phyloP scores from a whole-genome alignment of 2,888 invertebrate genomes.

The Hirtodrosophila histrioides region DNA sequence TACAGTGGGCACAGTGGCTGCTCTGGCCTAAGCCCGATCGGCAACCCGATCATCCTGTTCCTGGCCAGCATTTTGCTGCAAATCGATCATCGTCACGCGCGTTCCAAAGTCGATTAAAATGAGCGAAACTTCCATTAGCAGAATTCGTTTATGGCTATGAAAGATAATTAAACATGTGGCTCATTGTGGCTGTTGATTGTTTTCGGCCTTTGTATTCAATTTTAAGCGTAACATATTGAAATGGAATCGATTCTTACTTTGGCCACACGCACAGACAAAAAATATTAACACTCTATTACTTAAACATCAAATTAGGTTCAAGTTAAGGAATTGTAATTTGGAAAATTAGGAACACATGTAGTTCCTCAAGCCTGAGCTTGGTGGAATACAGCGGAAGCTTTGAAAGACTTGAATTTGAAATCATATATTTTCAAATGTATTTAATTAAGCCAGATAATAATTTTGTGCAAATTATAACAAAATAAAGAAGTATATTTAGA shows the following conservation, averaged over 20 bases:
- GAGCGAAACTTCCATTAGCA: conserved; percentile 65
- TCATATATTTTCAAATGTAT: too few species aligned
- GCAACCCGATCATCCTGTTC: conserved; percentile 47
- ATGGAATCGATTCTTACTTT: conserved; percentile 10
- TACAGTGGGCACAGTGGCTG: neutral
- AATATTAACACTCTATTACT: conserved; percentile 2
- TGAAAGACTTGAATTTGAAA: too few species aligned
- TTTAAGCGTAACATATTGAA: conserved; percentile 15
- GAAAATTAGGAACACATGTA: too few species aligned
- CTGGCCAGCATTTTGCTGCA: conserved; percentile 25
- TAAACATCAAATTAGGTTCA: neutral
- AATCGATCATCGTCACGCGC: conserved; percentile 77
- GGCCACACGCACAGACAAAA: conserved; percentile 25
- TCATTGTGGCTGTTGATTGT: conserved; percentile 25
- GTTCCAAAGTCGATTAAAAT: conserved; percentile 60
- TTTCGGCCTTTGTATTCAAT: conserved; percentile 20
- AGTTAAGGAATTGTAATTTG: neutral
- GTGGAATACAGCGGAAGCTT: too few species aligned
- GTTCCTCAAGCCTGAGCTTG: too few species aligned
- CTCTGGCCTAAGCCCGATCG: conserved; percentile 11
- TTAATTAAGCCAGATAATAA: too few species aligned
- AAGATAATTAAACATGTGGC: conserved; percentile 60
- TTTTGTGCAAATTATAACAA: too few species aligned
- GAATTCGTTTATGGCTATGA: conserved; percentile 57
- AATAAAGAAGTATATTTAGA: too few species aligned